A percentile compares a stretch with the other conserved stretches of the same genome.
phyloP scores from a whole-genome alignment of 2,888 invertebrate genomes.

The Chrysina gloriosa region DNA sequence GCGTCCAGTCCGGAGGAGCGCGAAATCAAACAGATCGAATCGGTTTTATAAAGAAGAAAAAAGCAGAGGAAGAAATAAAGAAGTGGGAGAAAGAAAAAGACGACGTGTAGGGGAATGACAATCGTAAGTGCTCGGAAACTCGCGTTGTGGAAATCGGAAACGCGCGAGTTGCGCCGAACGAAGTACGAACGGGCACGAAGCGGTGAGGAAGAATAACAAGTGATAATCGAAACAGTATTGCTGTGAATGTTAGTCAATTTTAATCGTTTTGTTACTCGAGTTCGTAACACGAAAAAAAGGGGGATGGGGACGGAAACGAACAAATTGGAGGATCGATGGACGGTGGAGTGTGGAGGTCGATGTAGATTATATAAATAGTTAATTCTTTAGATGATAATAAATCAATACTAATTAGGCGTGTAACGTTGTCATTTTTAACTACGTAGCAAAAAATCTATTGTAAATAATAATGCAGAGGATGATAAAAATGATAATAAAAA shows the following conservation, averaged over 20 bases:
- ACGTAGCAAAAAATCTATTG: too few species aligned
- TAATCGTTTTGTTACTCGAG: constrained; percentile 8
- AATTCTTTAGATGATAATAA: too few species aligned
- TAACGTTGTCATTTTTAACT: too few species aligned
- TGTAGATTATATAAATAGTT: too few species aligned
- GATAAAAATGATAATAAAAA: too few species aligned
- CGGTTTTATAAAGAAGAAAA: constrained; percentile 71
- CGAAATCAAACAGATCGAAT: constrained; percentile 78
- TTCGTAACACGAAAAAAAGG: not conserved
- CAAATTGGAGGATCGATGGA: not conserved
- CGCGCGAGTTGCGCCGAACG: not conserved
- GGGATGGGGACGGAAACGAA: not conserved
- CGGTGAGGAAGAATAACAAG: not conserved
- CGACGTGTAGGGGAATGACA: not conserved
- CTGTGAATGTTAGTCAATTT: constrained; percentile 31
- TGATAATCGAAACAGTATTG: constrained; percentile 32
- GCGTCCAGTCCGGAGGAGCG: constrained; percentile 72
- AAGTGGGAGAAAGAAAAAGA: too few species aligned
- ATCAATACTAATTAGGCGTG: too few species aligned
- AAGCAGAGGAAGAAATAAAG: too few species aligned
- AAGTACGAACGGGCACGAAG: not conserved
- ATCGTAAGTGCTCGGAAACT: too few species aligned
- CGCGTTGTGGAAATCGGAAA: too few species aligned
- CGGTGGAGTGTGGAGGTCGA: too few species aligned
- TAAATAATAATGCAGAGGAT: too few species aligned